Evolutionary conservation across 2,888 invertebrate genomes (phyloP).

Genomic region (Andrena chrysosceles): DNA sequence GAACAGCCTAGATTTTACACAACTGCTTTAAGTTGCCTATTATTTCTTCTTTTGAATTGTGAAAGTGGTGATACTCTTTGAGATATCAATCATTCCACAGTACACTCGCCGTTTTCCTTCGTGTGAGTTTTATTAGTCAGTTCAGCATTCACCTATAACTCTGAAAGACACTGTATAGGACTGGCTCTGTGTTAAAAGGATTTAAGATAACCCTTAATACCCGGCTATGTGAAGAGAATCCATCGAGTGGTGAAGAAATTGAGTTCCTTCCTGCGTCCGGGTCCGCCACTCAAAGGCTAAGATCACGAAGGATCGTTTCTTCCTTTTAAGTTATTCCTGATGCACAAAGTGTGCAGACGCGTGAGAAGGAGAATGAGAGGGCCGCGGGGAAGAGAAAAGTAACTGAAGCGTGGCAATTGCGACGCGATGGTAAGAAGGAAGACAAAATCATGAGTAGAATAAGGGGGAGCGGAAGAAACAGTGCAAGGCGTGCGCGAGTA

Average conservation of each 20-base stretch:
- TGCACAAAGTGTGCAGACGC: neutral
- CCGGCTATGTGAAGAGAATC: neutral
- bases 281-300: constrained; percentile 3
- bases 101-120: neutral
- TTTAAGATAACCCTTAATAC: constrained; percentile 21
- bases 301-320: constrained; percentile 11
- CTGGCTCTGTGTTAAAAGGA: constrained; percentile 1
- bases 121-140: neutral
- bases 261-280: neutral
- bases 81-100: no score
- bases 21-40: no score
- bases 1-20: no score
- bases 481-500: neutral
- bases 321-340: constrained; percentile 20
- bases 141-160: neutral
- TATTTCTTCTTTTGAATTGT: no score
- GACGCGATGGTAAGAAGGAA: neutral
- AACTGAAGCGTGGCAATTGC: neutral
- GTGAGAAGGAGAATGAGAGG: neutral
- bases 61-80: no score
- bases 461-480: neutral
- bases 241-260: constrained; percentile 2
- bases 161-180: neutral
- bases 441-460: constrained; percentile 1
- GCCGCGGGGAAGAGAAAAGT: neutral